Evolutionary conservation across 2,113 vertebrate species (phyloP), one percentile per base, ranked within the genome.

Genomic region (Carassius gibelio): DNA sequence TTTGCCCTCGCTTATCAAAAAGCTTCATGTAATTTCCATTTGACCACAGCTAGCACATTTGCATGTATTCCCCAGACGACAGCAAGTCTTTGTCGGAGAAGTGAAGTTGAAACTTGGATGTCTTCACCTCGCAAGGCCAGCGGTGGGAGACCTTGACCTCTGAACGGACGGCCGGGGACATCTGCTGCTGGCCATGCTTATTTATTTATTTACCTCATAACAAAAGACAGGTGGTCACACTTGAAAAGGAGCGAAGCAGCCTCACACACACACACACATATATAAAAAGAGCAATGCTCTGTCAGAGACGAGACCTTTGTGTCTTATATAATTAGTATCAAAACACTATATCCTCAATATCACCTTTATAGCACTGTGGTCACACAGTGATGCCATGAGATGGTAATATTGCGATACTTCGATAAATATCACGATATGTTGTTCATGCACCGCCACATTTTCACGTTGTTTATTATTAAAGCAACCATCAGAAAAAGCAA

Each of bases 181-280:
- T 94, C 95, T 95, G 94, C 94, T 94, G 94, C 84, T 92, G 92
- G 89, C 93, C 77, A 82, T 92, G 91, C 91, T 95, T 84, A 89
- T 87, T 86, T 94, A 94, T 95, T 95, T 95, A 94, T 95, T 95
- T 95, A 94, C 94, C 93, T 94, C 91, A 91, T 88, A 94, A 95
- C 95, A 95, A 94, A 94, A 94, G 95, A 95, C 95, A 95, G 95
- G 95, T 95, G 95, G 94, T 94, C 94, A 94, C 95, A 95, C 94
- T 95, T 94, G 93, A 95, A 94, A 95, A 95, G 93, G 93, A 92
- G 86, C 80, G 75, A 87, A 79, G 84, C 84, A 86, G 91, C 91
- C 92, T 92, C 93, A 93, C 90, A 93, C 88, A 90, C 89, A 90
- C 89, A 89, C 92, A 88, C 88, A 87, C 90, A 88, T 87, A 89